Evolutionary conservation across 2,797 vertebrate species (phyloP), one percentile per base, ranked within the genome.

Genomic region (Cynopterus sphinx): DNA sequence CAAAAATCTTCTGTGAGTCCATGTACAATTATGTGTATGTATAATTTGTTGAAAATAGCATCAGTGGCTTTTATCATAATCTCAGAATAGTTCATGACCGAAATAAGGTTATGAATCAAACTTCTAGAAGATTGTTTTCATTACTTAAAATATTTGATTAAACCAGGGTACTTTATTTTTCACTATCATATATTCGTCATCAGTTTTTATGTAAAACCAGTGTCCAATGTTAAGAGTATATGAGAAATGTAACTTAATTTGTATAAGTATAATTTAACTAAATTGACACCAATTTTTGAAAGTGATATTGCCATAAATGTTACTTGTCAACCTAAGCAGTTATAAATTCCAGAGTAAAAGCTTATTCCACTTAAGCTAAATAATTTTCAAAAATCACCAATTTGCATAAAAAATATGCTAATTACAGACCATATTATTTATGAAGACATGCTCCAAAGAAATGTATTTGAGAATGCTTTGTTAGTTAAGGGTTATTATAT

Each of bases 131-230:
- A 71, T 57, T 21, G 1, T 87, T 92, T 24, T 16, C 9, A 92
- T 78, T 92, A 51, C 43, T 73, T 41, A 77, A 96, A 63, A 36
- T n/a, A 70, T 24, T 91, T 95, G 0, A 86, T 74, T 92, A 75
- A 93, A 81, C 31, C 36, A 59, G 2, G 36, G 9, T 9, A 67
- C 31, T 36, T 41, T 73, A 28, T 33, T 61, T 90, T 87, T 91
- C 65, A 87, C 9, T 74, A 24, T 17, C 51, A 22, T 63, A 91
- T 36, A 86, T 92, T 93, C 3, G 55, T 15, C 31, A 55, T 55
- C 15, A 67, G 36, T 11, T 41, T 77, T 3, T 24, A 31, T 49
- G 82, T 49, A 71, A 71, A 90, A 94, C 22, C 13, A 46, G 36
- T 73, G 6, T 78, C 39, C 10, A 78, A 68, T 68, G 19, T 8